Base-by-base conservation (phyloP, 2,888 invertebrate genomes). In the Eupithecia vulgata region DNA sequence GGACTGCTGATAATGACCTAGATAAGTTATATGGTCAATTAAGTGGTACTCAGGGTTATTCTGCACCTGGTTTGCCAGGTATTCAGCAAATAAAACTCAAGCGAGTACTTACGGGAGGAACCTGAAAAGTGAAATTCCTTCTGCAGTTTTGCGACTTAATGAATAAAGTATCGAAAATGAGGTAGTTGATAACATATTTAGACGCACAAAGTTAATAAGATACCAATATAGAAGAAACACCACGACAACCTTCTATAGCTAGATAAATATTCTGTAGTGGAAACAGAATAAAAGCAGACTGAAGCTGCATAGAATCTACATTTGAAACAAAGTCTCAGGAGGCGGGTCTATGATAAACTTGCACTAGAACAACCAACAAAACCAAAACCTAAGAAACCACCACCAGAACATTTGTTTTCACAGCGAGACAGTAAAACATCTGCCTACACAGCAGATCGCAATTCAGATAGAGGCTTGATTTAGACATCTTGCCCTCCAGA, bases 401-500 rank as follows among this genome's bases (percentile, higher is more conserved):
- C 79, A 81, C 77, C 80, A 81, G 81, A 82, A 82, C 84, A 83
- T 81, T 84, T 82, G 81, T 84, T 81, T 69, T 78, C 77, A 72
- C 69, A 75, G 76, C 80, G 74, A 68, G 77, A 68, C 76, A 79
- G 86, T 85, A 87, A 87, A 86, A 79, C 81, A 82, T 76, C 84
- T 83, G 81, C 86, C 83, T 87, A 87, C 86, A 85, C 78, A 69
- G 76, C 80, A 87, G 93, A 92, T 92, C 85, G 86, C 86, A 83
- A 83, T 82, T 81, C 83, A 87, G 93, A 93, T 93, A 92, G 83
- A 82, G 80, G 75, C 85, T 87, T 93, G 92, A 93, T 93, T 93
- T 92, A 93, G 91, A 78, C 89, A 91, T 90, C 86, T 86, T 81
- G 84, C 79, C 81, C 64, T 76, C 81, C 78, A 84, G 90, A 93